phyloP scores from a whole-genome alignment of 2,888 invertebrate genomes.

The Diloba caeruleocephala region DNA sequence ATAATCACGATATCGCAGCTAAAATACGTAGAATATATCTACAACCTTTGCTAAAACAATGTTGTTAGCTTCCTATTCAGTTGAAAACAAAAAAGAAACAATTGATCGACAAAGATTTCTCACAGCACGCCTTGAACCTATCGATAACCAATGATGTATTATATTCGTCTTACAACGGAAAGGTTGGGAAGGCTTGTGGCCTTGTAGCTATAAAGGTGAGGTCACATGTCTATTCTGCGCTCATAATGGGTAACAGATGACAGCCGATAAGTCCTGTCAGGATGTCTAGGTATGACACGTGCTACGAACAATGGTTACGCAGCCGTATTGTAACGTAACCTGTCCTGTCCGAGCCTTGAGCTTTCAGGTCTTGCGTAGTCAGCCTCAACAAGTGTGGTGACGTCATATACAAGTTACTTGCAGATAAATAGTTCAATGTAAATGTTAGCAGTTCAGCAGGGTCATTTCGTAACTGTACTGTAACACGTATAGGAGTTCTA shows the following conservation, averaged over 20 bases:
- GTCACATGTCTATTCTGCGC: constrained; percentile 74
- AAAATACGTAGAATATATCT: constrained; percentile 19
- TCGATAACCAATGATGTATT: constrained; percentile 64
- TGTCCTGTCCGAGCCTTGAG: constrained; percentile 41
- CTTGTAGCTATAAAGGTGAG: constrained; percentile 73
- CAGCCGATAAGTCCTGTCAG: constrained; percentile 73
- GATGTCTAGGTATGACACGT: constrained; percentile 49
- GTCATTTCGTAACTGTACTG: constrained; percentile 9
- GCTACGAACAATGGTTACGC: constrained; percentile 38
- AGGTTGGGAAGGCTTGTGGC: constrained; percentile 69
- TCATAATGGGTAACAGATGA: constrained; percentile 81
- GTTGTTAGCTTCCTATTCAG: constrained; percentile 38
- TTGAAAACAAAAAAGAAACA: constrained; percentile 56
- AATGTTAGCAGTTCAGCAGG: constrained; percentile 15
- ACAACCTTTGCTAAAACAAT: constrained; percentile 43
- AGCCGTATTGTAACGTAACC: constrained; percentile 33
- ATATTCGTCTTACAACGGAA: constrained; percentile 68
- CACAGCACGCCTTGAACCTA: constrained; percentile 66
- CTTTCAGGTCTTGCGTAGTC: constrained; percentile 14
- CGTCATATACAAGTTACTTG: constrained; percentile 31
- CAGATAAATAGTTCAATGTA: constrained; percentile 35
- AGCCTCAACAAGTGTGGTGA: constrained; percentile 28
- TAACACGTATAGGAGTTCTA: too few species aligned
- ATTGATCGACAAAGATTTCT: constrained; percentile 60
- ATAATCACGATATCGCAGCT: constrained; percentile 17